phyloP scores from a whole-genome alignment of 2,113 vertebrate genomes.

The Stegastes partitus region DNA sequence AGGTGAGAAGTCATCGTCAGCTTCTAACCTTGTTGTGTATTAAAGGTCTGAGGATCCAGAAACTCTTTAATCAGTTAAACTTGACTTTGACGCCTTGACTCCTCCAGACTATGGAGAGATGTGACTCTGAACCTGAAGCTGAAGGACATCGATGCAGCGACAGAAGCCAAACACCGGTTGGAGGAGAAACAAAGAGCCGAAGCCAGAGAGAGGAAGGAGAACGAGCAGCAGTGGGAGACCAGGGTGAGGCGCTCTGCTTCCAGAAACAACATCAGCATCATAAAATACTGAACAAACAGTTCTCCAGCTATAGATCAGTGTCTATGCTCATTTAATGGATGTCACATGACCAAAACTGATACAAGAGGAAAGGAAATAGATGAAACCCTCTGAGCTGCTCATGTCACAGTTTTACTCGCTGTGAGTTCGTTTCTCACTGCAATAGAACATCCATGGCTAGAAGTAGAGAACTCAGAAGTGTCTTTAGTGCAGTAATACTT shows the following conservation, averaged over 20 bases:
- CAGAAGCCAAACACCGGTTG: slow-evolving; percentile 94
- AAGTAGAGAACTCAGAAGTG: too few relatives aligned
- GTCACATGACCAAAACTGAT: neutral
- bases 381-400: too few relatives aligned
- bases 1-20: slow-evolving; percentile 84
- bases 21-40: neutral
- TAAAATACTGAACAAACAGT: too few relatives aligned
- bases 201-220: slow-evolving; percentile 96
- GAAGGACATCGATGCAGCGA: slow-evolving; percentile 95
- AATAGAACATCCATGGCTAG: too few relatives aligned
- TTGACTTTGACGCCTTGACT: too few relatives aligned
- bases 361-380: neutral
- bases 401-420: too few relatives aligned
- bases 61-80: too few relatives aligned
- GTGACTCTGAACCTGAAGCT: slow-evolving; percentile 97
- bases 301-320: too few relatives aligned
- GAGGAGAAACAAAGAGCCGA: slow-evolving; percentile 97
- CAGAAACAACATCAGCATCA: neutral
- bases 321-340: too few relatives aligned
- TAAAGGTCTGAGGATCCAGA: neutral
- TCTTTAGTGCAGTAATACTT: too few relatives aligned
- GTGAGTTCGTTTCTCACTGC: too few relatives aligned
- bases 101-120: slow-evolving; percentile 93
- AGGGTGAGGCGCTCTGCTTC: slow-evolving; percentile 85
- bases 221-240: slow-evolving; percentile 95